Base-by-base conservation (phyloP, 2,797 vertebrate species). In the Dryobates pubescens region DNA sequence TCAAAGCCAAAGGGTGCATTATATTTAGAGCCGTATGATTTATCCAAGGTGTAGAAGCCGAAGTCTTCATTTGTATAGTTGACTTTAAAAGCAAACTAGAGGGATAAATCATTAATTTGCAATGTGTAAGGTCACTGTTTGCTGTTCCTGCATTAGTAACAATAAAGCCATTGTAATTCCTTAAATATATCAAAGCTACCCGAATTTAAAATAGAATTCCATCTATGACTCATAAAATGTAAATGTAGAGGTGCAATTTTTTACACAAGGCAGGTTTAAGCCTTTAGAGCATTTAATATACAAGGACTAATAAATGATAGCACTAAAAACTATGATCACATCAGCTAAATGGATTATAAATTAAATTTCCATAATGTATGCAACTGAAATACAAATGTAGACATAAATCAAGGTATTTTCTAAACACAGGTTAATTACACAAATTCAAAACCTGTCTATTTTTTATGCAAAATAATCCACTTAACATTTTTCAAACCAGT, bases 331-430 rank as follows among this genome's bases (percentile, higher is more conserved):
- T 98, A 98, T 97, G 98, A 98, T 97, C 98, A 97, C 99, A 99
- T 99, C 99, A 99, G 99, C 98, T 98, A 99, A 99, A 99, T 99
- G 99, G 99, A 99, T 99, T 99, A 99, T 99, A 99, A 99, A 99
- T 99, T 99, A 98, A 99, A 99, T 99, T 98, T 99, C 99, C 99
- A 99, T 99, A 99, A 99, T 99, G 98, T 97, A 99, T 98, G 98
- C 98, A 98, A 98, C 98, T 97, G 97, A 98, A 99, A 99, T 98
- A 99, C 98, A 98, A 98, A 99, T 96, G 88, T 96, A 76, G 96
- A 95, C 98, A 98, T 99, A 99, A 99, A 99, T 99, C 99, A 99
- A 96, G 64, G 98, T 98, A 98, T 98, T 99, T 99, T 99, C 98
- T 99, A 99, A 99, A 99, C 98, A 99, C 98, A 98, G 98, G 98